Conservation (phyloP, 2,113 vertebrate species). For the Cervus canadensis region DNA sequence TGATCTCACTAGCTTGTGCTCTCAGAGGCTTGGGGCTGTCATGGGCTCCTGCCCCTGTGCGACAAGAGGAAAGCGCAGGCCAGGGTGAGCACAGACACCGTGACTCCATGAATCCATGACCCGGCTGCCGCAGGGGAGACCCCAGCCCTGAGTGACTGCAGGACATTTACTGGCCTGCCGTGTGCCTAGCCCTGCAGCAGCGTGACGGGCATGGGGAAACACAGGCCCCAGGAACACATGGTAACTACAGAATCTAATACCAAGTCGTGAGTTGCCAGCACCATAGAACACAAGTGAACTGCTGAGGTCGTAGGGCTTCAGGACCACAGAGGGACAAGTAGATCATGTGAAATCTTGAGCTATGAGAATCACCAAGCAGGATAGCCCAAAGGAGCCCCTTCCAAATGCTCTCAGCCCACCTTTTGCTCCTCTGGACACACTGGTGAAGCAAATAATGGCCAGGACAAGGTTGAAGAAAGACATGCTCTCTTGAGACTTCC, state of each 20-base stretch:
- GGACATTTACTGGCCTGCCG: background rate
- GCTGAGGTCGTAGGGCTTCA: background rate
- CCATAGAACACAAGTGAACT: background rate
- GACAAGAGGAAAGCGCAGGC: background rate
- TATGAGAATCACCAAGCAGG: background rate
- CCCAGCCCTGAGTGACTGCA: background rate
- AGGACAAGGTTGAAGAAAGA: background rate
- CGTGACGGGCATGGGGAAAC: background rate
- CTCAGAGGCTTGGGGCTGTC: background rate
- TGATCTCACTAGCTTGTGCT: background rate
- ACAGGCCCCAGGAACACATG: background rate
- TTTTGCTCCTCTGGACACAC: background rate
- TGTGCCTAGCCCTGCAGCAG: background rate
- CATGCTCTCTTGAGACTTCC: background rate
- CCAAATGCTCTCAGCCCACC: background rate
- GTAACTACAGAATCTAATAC: background rate
- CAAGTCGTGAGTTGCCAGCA: background rate
- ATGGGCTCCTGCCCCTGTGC: background rate
- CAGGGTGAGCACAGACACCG: background rate
- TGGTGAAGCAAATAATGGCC: background rate
- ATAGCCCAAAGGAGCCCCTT: background rate
- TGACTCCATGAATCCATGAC: background rate
- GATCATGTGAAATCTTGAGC: background rate
- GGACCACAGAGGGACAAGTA: background rate
- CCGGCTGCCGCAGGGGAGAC: background rate